phyloP scores from a whole-genome alignment of 1,140 invertebrate genomes.

The Eufriesea mexicana region DNA sequence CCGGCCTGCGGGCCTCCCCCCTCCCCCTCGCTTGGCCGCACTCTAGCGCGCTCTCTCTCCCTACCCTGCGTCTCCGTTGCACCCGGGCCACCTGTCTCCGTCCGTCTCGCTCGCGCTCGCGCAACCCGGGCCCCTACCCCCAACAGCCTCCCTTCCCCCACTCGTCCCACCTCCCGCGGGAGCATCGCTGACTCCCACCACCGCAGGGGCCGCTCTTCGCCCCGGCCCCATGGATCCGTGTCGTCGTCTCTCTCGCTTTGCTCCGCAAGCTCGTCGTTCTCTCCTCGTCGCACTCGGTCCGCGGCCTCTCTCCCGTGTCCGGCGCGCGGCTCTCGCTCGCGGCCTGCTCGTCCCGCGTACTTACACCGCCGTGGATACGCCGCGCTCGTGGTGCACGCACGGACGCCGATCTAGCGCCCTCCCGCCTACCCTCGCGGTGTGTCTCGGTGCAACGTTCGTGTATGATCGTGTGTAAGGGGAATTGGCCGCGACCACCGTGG shows the following conservation, averaged over 20 bases:
- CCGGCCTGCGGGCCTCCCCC: slow-evolving; percentile 82
- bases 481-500: neutral
- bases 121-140: neutral
- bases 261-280: neutral
- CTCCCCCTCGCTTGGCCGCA: slow-evolving; percentile 27
- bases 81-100: slow-evolving; percentile 6
- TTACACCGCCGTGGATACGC: neutral
- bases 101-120: slow-evolving; percentile 29
- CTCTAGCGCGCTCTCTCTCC: slow-evolving; percentile 54
- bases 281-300: too few species aligned
- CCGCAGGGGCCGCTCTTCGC: slow-evolving; percentile 36
- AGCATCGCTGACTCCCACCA: slow-evolving; percentile 46
- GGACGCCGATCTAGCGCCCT: neutral
- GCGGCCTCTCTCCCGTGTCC: neutral
- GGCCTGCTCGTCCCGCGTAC: neutral
- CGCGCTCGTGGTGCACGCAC: slow-evolving; percentile 11
- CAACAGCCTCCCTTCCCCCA: neutral
- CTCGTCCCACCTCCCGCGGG: slow-evolving; percentile 23
- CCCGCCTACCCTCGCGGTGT: neutral
- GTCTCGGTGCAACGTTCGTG: neutral
- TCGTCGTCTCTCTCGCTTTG: slow-evolving; percentile 9
- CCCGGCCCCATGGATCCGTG: slow-evolving; percentile 35
- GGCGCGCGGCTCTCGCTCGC: slow-evolving; percentile 3
- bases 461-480: slow-evolving; percentile 11
- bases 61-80: slow-evolving; percentile 45